Evolutionary conservation across 2,113 vertebrate genomes (phyloP).

Genomic region (Maylandia zebra): DNA sequence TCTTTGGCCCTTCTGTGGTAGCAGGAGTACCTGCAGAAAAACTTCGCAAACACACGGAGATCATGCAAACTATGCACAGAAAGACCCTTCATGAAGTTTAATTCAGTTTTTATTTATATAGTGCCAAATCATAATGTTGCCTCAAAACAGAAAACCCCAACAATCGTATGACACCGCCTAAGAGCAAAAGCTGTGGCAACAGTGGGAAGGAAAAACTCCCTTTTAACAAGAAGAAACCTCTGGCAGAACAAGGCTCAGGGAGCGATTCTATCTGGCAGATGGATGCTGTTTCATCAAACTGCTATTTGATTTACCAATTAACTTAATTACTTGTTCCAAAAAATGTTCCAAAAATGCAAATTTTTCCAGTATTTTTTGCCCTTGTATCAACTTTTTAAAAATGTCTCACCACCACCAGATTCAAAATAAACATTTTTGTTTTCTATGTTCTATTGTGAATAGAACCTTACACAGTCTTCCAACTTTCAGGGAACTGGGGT

Average conservation of each 20-base stretch:
- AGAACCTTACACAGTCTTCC: not conserved
- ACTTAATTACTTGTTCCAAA: not conserved
- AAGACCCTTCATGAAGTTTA: not conserved
- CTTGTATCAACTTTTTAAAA: not conserved
- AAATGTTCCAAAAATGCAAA: not conserved
- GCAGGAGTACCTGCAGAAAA: not conserved
- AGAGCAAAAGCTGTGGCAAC: not conserved
- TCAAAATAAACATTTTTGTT: not conserved
- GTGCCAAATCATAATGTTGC: not conserved
- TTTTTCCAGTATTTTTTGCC: not conserved
- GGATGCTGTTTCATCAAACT: not conserved
- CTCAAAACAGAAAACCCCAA: not conserved
- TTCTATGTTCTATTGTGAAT: rapidly evolving
- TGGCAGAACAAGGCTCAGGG: rapidly evolving
- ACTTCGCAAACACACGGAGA: rapidly evolving
- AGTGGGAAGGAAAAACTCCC: not conserved
- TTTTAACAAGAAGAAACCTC: not conserved
- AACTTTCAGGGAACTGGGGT: not conserved
- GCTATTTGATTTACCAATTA: not conserved
- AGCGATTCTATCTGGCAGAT: not conserved
- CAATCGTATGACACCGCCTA: not conserved
- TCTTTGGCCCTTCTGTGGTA: not conserved
- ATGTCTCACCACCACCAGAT: rapidly evolving
- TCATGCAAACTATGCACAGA: not conserved
- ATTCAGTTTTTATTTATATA: not conserved